These are phyloP conservation scores for Aricia agestis DNA, from an alignment of 1,140 invertebrate species.

Conservation along the genomic window DNA sequence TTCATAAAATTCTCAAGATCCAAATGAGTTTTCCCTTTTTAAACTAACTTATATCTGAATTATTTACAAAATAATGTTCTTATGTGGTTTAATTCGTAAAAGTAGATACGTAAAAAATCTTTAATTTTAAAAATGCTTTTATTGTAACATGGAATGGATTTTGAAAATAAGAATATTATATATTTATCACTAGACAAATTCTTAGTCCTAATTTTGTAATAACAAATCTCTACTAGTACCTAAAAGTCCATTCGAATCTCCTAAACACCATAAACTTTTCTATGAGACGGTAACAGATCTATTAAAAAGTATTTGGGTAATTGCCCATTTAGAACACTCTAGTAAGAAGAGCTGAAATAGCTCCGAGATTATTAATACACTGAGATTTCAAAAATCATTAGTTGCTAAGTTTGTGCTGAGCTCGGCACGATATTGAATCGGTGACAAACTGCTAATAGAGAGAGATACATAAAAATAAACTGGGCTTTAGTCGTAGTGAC, in stretches of 20 bases:
- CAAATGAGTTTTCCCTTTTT: not conserved
- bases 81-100: not conserved
- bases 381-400: not conserved
- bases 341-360: not conserved
- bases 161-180: not conserved
- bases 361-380: not conserved
- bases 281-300: not conserved
- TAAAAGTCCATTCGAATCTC: not conserved
- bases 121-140: not conserved
- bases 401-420: no score
- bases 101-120: not conserved
- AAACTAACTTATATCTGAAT: not conserved
- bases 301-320: not conserved
- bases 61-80: not conserved
- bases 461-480: no score
- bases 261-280: not conserved
- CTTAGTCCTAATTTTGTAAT: not conserved
- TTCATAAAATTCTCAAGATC: not conserved
- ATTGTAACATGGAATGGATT: not conserved
- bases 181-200: not conserved
- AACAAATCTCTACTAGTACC: not conserved
- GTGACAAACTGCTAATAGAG: no score
- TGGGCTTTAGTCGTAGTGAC: no score
- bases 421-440: no score
- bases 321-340: not conserved